Evolutionary conservation across 2,888 invertebrate species (phyloP), one percentile per base, ranked within the genome.

Genomic region (Cheiracanthium punctorium): DNA sequence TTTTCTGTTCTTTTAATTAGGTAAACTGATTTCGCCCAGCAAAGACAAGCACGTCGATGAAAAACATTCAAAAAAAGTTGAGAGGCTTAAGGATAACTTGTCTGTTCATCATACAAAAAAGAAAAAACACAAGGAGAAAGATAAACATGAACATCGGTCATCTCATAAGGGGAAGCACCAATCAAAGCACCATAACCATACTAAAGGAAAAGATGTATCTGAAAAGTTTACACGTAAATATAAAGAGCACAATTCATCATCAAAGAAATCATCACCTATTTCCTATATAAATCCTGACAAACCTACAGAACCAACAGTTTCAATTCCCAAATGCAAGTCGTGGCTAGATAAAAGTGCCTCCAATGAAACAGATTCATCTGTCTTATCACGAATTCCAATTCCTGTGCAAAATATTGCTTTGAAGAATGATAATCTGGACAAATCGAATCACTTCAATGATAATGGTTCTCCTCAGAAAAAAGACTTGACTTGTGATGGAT

Each of bases 71-170:
- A 87, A 87, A 52, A 87, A 81, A 20, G 30, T 65, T 30, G 87
- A 87, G 48, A 81, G 67, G 67, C 48, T 41, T 1, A 76, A 76
- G 67, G 76, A 87, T 14, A 77, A 77, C 30, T 69, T 58, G 58
- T 76, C 87, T 17, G 87, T 87, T 29, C 82, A 87, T 80, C 82
- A 82, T 28, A 82, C 82, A 12, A 87, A 87, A 65, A 87, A 82
- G 75, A 87, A 87, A 75, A 87, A 87, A 32, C 87, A 87, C 20
- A 87, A 87, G 71, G 87, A 87, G 79, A 87, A 87, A 64, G 77
- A 82, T 14, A 77, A 74, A 17, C 74, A 79, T 82, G 86, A 86
- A 7, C 65, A 75, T 52, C 71, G 48, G 20, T 69, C 81, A 37
- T 37, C 71, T 1, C 71, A 81, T 37, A 87, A 72, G 64, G 75